phyloP scores from a whole-genome alignment of 2,888 invertebrate species.

The Muschampia plurimacula region DNA sequence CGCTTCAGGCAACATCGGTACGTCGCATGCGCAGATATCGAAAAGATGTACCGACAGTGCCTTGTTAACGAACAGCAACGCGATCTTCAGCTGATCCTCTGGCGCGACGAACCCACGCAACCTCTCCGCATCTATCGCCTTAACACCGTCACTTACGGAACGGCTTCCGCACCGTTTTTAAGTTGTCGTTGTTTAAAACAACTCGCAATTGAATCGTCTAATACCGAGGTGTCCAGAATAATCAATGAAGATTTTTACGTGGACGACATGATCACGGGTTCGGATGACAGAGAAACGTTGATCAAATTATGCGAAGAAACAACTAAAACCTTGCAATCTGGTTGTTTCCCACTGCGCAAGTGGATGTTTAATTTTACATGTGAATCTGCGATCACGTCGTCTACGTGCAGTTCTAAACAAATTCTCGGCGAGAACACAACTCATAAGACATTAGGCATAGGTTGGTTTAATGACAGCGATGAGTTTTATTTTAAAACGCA shows the following conservation, averaged over 20 bases:
- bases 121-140: slow-evolving; percentile 39
- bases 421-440: slow-evolving; percentile 23
- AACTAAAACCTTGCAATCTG: slow-evolving; percentile 19
- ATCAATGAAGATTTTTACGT: slow-evolving; percentile 47
- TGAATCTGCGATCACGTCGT: background rate
- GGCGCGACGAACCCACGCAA: slow-evolving; percentile 41
- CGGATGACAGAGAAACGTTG: slow-evolving; percentile 31
- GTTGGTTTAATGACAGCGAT: slow-evolving; percentile 32
- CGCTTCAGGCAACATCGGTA: slow-evolving; percentile 45
- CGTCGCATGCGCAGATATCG: slow-evolving; percentile 47
- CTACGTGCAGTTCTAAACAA: background rate
- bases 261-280: slow-evolving; percentile 49
- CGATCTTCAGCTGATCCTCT: slow-evolving; percentile 35
- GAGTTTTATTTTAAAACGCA: slow-evolving; percentile 38
- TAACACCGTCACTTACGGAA: slow-evolving; percentile 48
- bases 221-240: slow-evolving; percentile 39
- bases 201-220: slow-evolving; percentile 49
- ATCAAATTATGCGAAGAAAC: slow-evolving; percentile 21
- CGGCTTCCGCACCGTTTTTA: slow-evolving; percentile 47
- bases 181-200: slow-evolving; percentile 50
- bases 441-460: slow-evolving; percentile 40
- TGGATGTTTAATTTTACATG: slow-evolving; percentile 30
- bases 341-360: slow-evolving; percentile 37
- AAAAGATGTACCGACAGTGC: slow-evolving; percentile 49
- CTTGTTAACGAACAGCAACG: slow-evolving; percentile 35